These are phyloP conservation scores for Eulemur macaco DNA, from an alignment of 2,113 vertebrate genomes.

Conservation along the genomic window DNA sequence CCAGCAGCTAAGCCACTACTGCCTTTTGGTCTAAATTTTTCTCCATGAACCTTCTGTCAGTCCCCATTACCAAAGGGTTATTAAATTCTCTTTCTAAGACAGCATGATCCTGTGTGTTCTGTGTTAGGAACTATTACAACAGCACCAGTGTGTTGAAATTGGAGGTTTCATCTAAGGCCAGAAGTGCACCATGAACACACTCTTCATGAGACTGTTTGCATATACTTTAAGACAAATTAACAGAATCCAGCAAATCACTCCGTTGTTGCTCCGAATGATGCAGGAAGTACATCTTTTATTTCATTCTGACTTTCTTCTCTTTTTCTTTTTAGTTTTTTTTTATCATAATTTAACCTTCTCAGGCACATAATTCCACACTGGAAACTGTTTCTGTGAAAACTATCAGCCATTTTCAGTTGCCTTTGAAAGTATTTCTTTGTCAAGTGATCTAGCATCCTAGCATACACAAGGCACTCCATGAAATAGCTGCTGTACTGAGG, in stretches of 20 bases:
- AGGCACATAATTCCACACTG: conserved; percentile 98
- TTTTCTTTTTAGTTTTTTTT: conserved; percentile 94
- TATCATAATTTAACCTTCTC: conserved; percentile 95
- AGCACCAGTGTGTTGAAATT: conserved; percentile 93
- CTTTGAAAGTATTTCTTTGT: conserved; percentile 98
- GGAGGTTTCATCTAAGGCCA: conserved; percentile 95
- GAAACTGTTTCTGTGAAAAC: conserved; percentile 98
- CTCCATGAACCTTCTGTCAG: conserved; percentile 95
- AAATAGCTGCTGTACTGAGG: conserved; percentile 98
- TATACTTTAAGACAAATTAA: conserved; percentile 96
- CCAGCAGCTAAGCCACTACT: conserved; percentile 91
- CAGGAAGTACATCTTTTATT: conserved; percentile 90
- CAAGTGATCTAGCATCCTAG: conserved; percentile 97
- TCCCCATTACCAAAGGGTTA: conserved; percentile 92
- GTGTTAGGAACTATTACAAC: conserved; percentile 95
- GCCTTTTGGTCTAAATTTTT: conserved; percentile 98
- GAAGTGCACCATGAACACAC: conserved; percentile 93
- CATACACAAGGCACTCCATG: conserved; percentile 99
- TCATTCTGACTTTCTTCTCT: conserved; percentile 92
- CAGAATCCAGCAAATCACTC: conserved; percentile 92
- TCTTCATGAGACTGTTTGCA: conserved; percentile 92
- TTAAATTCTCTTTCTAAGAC: conserved; percentile 95
- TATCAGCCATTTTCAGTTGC: conserved; percentile 99
- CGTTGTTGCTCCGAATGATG: conserved; percentile 95
- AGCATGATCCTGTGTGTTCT: conserved; percentile 96